Percentiles rank a stretch among this genome's conserved stretches.
These are phyloP conservation scores for Caenorhabditis zanzibari DNA, from an alignment of 2,888 invertebrate species.

Conservation along the genomic window DNA sequence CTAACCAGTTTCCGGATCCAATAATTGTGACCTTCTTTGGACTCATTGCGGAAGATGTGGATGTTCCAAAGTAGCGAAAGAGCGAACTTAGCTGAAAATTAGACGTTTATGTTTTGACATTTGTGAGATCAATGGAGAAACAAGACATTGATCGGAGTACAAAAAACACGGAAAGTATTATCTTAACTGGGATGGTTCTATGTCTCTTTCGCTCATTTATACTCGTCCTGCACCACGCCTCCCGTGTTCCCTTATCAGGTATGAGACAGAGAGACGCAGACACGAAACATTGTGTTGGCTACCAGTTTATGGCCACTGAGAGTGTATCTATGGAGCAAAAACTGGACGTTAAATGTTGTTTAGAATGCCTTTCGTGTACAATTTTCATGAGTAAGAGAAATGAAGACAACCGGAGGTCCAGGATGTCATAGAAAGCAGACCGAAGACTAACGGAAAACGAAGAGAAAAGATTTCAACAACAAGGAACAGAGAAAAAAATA, in stretches of 20 bases:
- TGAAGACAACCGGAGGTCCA: constrained; percentile 1
- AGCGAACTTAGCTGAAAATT: constrained; percentile 65
- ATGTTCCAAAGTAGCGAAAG: constrained; percentile 65
- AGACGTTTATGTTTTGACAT: not conserved
- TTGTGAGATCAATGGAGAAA: not conserved
- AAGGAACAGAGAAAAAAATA: constrained; percentile 16
- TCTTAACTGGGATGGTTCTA: constrained; percentile 38
- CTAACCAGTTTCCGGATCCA: constrained; percentile 81
- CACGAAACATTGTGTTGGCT: constrained; percentile 27
- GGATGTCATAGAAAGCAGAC: constrained; percentile 2
- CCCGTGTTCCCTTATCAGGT: constrained; percentile 59
- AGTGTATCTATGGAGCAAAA: constrained; percentile 35
- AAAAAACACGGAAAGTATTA: constrained; percentile 9
- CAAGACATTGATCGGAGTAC: constrained; percentile 13
- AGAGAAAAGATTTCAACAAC: constrained; percentile 20
- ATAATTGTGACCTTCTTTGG: constrained; percentile 78
- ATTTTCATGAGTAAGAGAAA: not conserved
- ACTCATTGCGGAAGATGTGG: constrained; percentile 60
- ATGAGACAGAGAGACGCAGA: constrained; percentile 52
- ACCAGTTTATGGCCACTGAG: constrained; percentile 51
- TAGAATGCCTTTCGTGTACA: not conserved
- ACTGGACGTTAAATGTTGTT: constrained; percentile 32
- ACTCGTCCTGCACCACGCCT: constrained; percentile 55
- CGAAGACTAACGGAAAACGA: constrained; percentile 12
- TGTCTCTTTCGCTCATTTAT: constrained; percentile 34